Evolutionary conservation across 2,888 invertebrate species (phyloP), one percentile per base, ranked within the genome.

Genomic region (Syritta pipiens): DNA sequence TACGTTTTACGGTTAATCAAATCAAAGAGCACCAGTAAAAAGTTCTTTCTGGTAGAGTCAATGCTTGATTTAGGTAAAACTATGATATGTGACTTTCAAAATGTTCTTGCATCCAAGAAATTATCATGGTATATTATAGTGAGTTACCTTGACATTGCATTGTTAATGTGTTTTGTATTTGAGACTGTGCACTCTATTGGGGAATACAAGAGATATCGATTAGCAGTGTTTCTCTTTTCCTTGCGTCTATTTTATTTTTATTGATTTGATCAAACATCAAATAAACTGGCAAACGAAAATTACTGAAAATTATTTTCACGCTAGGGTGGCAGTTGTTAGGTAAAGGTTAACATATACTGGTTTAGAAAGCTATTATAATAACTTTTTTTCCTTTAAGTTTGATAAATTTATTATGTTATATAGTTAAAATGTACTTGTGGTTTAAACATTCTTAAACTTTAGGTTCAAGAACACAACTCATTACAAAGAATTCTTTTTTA

Each of bases 101-200:
- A 42, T 17, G 35, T 28, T 22, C 49, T 59, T 46, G 49, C 44
- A 62, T 22, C 48, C 40, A 20, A 48, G 9, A 3, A 10, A 55
- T 46, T 72, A 49, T 65, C 57, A 57, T 32, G 57, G 55, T 30
- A 72, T 55, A 49, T 20, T 20, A 48, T 63, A 51, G 57, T 72
- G 57, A 22, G 65, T 72, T 35, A 65, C 72, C 72, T 72, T 72
- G 72, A 65, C 72, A 72, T 65, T 57, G 57, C 20, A 55, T 14
- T 60, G 44, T 53, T 53, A 44, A 7, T 51, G 30, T 30, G 14
- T 55, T 49, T 10, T 26, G 30, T 6, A 3, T 22, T 48, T n/a
- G 35, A 19, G 24, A 22, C 28, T 60, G 17, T 26, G 28, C 7
- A 32, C 24, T 35, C 60, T 17, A 48, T 48, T 60, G 35, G n/a